phyloP scores from a whole-genome alignment of 2,113 vertebrate genomes.

The Heterotis niloticus region DNA sequence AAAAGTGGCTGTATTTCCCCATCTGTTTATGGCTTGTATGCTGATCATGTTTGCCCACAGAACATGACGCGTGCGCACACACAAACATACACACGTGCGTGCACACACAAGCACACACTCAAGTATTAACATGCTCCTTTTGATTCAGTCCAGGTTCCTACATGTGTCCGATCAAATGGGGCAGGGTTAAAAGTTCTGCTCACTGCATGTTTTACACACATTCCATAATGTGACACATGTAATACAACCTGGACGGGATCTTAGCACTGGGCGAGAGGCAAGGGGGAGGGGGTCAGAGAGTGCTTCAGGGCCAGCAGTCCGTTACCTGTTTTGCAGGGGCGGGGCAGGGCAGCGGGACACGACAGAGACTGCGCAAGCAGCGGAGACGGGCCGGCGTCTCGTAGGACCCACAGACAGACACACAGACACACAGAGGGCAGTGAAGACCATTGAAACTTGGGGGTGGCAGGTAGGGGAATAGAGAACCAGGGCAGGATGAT shows the following conservation, averaged over 20 bases:
- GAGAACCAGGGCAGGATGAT: not conserved
- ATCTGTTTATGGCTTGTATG: not conserved
- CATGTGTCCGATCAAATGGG: not conserved
- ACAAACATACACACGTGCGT: not conserved
- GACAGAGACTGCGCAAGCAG: conserved; percentile 55
- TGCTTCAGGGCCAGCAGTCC: conserved; percentile 4
- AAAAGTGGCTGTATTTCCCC: not conserved
- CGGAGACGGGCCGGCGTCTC: conserved; percentile 53
- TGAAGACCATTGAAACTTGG: conserved; percentile 18
- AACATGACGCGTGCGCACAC: not conserved
- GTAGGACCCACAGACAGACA: conserved; percentile 40
- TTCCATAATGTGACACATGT: too few species aligned
- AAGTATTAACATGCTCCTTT: not conserved
- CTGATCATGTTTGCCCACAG: not conserved
- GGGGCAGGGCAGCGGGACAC: conserved; percentile 48
- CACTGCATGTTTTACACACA: not conserved
- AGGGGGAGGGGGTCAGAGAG: not conserved
- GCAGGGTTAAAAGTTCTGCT: not conserved
- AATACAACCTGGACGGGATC: conserved; percentile 12
- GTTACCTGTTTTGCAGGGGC: conserved; percentile 52
- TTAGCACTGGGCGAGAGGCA: not conserved
- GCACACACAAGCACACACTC: conserved; percentile 3
- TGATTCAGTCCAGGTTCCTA: conserved; percentile 17
- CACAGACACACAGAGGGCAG: conserved; percentile 32
- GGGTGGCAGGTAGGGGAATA: not conserved